Base-by-base conservation (phyloP, 2,113 vertebrate species). In the Clinocottus analis region DNA sequence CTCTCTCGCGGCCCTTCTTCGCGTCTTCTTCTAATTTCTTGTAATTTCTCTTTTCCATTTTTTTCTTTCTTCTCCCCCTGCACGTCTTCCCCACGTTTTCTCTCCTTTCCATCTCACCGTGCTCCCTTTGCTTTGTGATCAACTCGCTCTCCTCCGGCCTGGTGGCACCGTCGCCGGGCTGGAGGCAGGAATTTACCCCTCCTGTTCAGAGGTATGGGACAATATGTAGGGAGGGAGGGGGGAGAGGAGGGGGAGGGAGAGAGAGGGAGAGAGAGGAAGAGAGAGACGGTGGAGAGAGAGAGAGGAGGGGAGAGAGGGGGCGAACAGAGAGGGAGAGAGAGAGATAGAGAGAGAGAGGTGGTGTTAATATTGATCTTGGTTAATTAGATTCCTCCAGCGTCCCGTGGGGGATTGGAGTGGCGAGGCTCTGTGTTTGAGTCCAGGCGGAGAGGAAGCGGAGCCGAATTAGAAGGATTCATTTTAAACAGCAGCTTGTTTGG, bases 281-380 rank as follows among this genome's bases (percentile, higher is more conserved):
- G 31, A 31, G 31, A 31, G 31, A 31, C n/a, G n/a, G n/a, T n/a
- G n/a, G 14, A 84, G 41, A 61, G 55, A 79, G 45, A 14, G 37
- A 39, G 37, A 39, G 39, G 5, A 5, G 5, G 31, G 7, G 33
- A 35, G 33, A 35, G 33, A n/a, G n/a, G n/a, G n/a, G n/a, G n/a
- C n/a, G n/a, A n/a, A 60, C 47, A 79, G 43, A 16, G 81, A 75
- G 84, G 65, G 63, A 76, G 89, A 85, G 86, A 35, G 33, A 37
- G 35, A 84, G 35, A 60, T 47, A 79, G 43, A 16, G 81, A 75
- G 84, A 68, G 63, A 76, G 89, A 85, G 86, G 89, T 85, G 80
- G 90, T 87, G 91, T 90, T 93, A 93, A 93, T 94, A 94, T 95
- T 93, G 93, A 95, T 93, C 91, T 92, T 83, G 67, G 87, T 94